phyloP scores from a whole-genome alignment of 2,888 invertebrate species.

The Drosophila borealis region DNA sequence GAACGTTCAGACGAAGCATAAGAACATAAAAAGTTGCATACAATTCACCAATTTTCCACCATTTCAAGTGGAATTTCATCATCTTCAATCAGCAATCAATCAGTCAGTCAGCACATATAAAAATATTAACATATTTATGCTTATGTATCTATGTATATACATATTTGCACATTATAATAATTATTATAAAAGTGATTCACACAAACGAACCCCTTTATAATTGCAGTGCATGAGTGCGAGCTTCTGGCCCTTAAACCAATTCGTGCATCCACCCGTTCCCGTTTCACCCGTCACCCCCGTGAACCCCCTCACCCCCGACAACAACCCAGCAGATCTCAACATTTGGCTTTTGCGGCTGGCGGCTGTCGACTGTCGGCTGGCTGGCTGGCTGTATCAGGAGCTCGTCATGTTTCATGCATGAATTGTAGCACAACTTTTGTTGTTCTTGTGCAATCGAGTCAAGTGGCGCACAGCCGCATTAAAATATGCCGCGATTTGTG shows the following conservation, averaged over 20 bases:
- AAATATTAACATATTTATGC: too few species aligned
- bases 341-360: slow-evolving; percentile 27
- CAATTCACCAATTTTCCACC: too few species aligned
- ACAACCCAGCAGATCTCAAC: slow-evolving; percentile 12
- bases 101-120: too few species aligned
- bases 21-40: too few species aligned
- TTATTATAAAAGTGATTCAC: background rate
- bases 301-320: background rate
- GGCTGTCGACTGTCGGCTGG: slow-evolving; percentile 1
- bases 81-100: too few species aligned
- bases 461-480: slow-evolving; percentile 63
- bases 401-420: slow-evolving; percentile 75
- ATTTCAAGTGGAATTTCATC: too few species aligned
- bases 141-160: background rate
- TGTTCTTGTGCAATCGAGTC: slow-evolving; percentile 73
- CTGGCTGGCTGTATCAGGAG: slow-evolving; percentile 27
- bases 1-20: too few species aligned
- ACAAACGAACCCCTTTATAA: background rate
- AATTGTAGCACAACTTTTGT: slow-evolving; percentile 76
- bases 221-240: slow-evolving; percentile 17
- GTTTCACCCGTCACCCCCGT: background rate
- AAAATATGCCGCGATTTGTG: slow-evolving; percentile 66
- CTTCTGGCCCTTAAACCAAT: background rate
- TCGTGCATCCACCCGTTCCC: background rate
- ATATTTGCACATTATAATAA: background rate